Conservation (phyloP, 1,140 invertebrate species). For the Drosophila yakuba region DNA sequence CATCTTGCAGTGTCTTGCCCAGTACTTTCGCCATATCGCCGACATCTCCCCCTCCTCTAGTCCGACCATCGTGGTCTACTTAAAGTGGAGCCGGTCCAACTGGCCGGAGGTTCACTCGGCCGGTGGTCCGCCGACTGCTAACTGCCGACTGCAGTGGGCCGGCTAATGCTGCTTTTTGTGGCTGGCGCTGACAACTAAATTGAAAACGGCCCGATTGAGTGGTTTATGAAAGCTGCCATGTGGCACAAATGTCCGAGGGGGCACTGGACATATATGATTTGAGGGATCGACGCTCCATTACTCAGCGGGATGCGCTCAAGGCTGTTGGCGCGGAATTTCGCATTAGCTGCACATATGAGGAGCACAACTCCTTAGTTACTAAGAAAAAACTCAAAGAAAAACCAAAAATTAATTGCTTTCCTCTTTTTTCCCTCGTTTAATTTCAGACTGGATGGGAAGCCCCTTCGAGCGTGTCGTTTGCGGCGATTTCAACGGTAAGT, state of each 20-base stretch:
- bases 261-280: constrained; percentile 25
- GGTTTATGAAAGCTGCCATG: constrained; percentile 53
- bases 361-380: constrained; percentile 25
- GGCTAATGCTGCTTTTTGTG: constrained; percentile 49
- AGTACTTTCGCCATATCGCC: not conserved
- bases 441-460: constrained; percentile 94
- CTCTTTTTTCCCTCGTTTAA: constrained; percentile 61
- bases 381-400: constrained; percentile 16
- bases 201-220: constrained; percentile 62
- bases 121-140: constrained; percentile 57
- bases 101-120: constrained; percentile 63
- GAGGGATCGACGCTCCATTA: constrained; percentile 30
- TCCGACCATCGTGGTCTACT: constrained; percentile 42
- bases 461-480: constrained; percentile 95
- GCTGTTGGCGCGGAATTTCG: constrained; percentile 37
- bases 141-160: constrained; percentile 16
- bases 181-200: constrained; percentile 68
- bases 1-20: not conserved
- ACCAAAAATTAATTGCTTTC: constrained; percentile 37
- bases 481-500: constrained; percentile 93
- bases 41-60: not conserved
- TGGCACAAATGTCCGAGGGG: constrained; percentile 6
- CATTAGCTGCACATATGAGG: constrained; percentile 34
- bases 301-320: constrained; percentile 42
- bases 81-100: constrained; percentile 43